Conservation (phyloP, 2,888 invertebrate genomes). For the Smittia sp. region DNA sequence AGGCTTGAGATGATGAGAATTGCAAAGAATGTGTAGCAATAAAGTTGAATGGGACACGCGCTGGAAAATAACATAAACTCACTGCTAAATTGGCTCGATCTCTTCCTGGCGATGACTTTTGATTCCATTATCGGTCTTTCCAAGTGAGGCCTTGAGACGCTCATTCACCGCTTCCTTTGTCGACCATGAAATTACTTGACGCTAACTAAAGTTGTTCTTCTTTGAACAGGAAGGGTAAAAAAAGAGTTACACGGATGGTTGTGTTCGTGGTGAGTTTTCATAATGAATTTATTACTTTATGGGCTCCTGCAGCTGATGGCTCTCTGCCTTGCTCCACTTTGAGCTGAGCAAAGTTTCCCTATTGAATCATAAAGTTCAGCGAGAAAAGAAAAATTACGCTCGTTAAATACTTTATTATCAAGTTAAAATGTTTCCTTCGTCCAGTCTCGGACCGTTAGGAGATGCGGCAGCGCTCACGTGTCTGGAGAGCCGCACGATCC, state of each 20-base stretch:
- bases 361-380: not conserved
- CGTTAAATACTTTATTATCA: not conserved
- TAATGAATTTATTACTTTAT: not conserved
- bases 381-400: not conserved
- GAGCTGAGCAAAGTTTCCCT: not conserved
- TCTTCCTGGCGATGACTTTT: constrained; percentile 11
- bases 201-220: not conserved
- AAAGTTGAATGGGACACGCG: not conserved
- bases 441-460: not conserved
- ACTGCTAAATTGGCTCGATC: not conserved
- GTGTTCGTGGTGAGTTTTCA: constrained; percentile 68
- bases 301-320: not conserved
- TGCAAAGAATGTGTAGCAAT: not conserved
- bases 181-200: not conserved
- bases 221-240: constrained; percentile 65
- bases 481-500: not conserved
- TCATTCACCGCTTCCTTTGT: not conserved
- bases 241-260: constrained; percentile 86
- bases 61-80: constrained; percentile 16
- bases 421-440: not conserved
- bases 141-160: not conserved
- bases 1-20: not conserved
- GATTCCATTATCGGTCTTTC: not conserved
- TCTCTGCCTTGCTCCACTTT: not conserved
- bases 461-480: not conserved